Percentiles rank a stretch among this genome's conserved stretches.
These are phyloP conservation scores for Etheostoma cragini DNA, from an alignment of 2,113 vertebrate genomes.

Conservation along the genomic window DNA sequence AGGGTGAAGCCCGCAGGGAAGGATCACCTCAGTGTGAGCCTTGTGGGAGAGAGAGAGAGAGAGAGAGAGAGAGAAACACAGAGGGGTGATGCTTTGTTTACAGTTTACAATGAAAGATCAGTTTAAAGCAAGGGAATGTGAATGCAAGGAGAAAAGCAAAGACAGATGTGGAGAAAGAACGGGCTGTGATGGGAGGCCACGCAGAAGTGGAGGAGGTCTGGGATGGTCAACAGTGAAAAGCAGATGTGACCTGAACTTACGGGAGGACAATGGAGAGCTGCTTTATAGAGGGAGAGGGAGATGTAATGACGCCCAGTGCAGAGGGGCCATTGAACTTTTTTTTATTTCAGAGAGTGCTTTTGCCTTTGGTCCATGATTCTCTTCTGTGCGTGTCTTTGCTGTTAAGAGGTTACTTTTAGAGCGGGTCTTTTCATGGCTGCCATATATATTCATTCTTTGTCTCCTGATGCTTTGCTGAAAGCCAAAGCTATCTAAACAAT, in stretches of 20 bases:
- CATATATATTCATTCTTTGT: slow-evolving; percentile 10
- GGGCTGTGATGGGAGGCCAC: slow-evolving; percentile 40
- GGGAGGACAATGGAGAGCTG: slow-evolving; percentile 52
- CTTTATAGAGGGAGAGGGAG: slow-evolving; percentile 42
- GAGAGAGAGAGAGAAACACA: slow-evolving; percentile 14
- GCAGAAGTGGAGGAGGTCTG: slow-evolving; percentile 30
- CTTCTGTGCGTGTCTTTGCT: not conserved
- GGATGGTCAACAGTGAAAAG: slow-evolving; percentile 47
- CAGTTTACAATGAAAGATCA: slow-evolving; percentile 38
- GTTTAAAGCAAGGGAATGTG: slow-evolving; percentile 39
- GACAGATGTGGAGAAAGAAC: slow-evolving; percentile 17
- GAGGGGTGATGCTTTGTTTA: slow-evolving; percentile 45
- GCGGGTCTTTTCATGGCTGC: not conserved
- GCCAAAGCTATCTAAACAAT: slow-evolving; percentile 2
- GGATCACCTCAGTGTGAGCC: slow-evolving; percentile 30
- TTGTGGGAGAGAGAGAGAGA: slow-evolving; percentile 3
- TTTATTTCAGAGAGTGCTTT: slow-evolving; percentile 43
- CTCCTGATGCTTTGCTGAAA: slow-evolving; percentile 5
- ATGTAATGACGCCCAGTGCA: slow-evolving; percentile 26
- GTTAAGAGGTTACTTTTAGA: not conserved
- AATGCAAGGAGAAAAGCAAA: slow-evolving; percentile 8
- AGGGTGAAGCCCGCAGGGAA: slow-evolving; percentile 44
- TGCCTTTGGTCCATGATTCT: slow-evolving; percentile 26
- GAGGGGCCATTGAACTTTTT: slow-evolving; percentile 50
- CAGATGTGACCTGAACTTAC: slow-evolving; percentile 56